Evolutionary conservation across 2,113 vertebrate species (phyloP).

Genomic region (Dasyornis broadbenti): DNA sequence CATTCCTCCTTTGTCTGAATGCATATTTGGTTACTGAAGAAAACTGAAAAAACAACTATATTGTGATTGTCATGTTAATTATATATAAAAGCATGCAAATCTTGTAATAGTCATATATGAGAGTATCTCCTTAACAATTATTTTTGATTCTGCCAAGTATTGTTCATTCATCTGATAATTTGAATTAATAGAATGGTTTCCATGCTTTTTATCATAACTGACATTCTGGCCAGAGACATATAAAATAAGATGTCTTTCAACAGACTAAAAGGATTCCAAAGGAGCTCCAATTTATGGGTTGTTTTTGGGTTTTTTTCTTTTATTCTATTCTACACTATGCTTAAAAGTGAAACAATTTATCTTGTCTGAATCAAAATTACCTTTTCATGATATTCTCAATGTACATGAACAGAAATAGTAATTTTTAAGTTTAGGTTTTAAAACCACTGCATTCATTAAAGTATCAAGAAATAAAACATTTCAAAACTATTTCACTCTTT

Average conservation of each 20-base stretch:
- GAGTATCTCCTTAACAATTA: neutral
- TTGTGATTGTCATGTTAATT: neutral
- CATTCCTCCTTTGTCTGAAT: neutral
- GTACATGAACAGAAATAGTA: neutral
- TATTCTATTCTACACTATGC: neutral
- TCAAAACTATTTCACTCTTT: neutral
- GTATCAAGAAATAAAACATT: neutral
- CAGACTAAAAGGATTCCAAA: neutral
- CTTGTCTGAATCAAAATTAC: neutral
- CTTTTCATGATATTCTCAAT: neutral
- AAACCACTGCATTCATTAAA: neutral
- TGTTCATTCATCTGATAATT: neutral
- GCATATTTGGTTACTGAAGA: neutral
- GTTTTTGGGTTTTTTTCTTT: neutral
- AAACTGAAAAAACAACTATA: neutral
- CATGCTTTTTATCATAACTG: neutral
- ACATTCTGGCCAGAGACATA: neutral
- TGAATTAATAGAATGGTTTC: neutral
- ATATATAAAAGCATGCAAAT: neutral
- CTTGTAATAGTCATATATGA: neutral
- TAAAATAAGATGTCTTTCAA: neutral
- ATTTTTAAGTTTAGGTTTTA: neutral
- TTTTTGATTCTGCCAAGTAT: neutral
- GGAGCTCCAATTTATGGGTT: rapidly evolving
- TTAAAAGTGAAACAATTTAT: neutral